Evolutionary conservation across 2,113 vertebrate species (phyloP).

Genomic region (Motacilla alba): DNA sequence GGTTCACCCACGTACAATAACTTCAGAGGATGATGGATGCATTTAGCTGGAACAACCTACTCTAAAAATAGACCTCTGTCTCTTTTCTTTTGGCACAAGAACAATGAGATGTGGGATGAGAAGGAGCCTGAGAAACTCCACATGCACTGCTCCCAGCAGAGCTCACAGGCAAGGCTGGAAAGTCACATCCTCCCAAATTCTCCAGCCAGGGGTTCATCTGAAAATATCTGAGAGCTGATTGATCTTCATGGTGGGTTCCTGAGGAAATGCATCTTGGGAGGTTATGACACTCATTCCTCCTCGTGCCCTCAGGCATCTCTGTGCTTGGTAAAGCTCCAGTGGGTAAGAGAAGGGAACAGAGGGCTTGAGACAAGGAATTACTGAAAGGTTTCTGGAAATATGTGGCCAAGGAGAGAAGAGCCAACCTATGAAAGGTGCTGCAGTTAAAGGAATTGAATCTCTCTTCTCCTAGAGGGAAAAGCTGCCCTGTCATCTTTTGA

Average conservation of each 20-base stretch:
- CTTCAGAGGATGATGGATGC: not conserved
- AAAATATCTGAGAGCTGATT: not conserved
- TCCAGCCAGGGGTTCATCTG: not conserved
- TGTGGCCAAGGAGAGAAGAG: not conserved
- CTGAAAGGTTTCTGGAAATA: not conserved
- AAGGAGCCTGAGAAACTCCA: conserved; percentile 22
- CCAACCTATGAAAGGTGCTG: not conserved
- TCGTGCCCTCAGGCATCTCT: not conserved
- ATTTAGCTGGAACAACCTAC: conserved; percentile 2
- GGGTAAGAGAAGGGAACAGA: not conserved
- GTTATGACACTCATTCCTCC: not conserved
- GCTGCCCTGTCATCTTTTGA: not conserved
- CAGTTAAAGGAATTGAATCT: not conserved
- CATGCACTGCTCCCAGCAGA: not conserved
- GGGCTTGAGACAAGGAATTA: not conserved
- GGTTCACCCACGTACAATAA: not conserved
- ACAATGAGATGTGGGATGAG: conserved; percentile 35
- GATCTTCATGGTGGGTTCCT: not conserved
- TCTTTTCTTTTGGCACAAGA: conserved; percentile 8
- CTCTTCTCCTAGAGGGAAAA: not conserved
- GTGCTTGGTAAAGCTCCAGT: not conserved
- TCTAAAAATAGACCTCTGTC: not conserved
- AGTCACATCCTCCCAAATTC: not conserved
- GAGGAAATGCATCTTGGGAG: not conserved
- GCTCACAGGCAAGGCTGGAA: not conserved